Base-by-base conservation (phyloP, 2,888 invertebrate genomes). In the Zygaena filipendulae region DNA sequence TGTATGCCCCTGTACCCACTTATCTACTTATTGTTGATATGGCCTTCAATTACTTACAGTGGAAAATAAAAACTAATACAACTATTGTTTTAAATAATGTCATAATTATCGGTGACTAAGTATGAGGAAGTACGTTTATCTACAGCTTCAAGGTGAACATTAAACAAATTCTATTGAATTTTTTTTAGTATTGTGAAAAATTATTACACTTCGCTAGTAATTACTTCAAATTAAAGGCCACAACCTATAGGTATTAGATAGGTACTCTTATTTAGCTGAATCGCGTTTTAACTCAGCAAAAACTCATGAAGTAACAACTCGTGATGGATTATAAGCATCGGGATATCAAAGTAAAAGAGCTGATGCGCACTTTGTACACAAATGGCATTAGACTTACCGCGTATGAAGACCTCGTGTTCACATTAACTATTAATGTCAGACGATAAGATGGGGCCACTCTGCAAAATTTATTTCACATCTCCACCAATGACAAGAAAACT, bases 391-490 rank as follows among this genome's bases (percentile, higher is more conserved):
- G 68, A 66, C 58, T 60, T 63, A 64, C 69, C 60, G 63, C 59
- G 59, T 74, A 77, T 74, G 72, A 75, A 64, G 64, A 61, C 62
- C 60, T 59, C 56, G 59, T 70, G 68, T 64, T 59, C 60, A 40
- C 71, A 77, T 79, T 69, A 79, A 79, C 72, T 52, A 77, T 79
- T 74, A 63, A 79, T 77, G 70, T 63, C 59, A 70, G 68, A 62
- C 75, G 74, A 74, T 75, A 79, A 77, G 77, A 79, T 77, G 74
- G 79, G 75, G 79, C 79, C 71, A 79, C 79, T 79, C 75, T 77
- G 70, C 77, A 79, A 79, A 77, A 79, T 79, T 77, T 79, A 79
- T 79, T 59, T 72, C 77, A 70, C 79, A 79, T 74, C 74, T 74
- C 69, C 53, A 59, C 69, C 71, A 77, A 79, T 77, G 79, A 79